Evolutionary conservation across 2,888 invertebrate genomes (phyloP), one percentile per base, ranked within the genome.

Genomic region (Incurvaria masculella): DNA sequence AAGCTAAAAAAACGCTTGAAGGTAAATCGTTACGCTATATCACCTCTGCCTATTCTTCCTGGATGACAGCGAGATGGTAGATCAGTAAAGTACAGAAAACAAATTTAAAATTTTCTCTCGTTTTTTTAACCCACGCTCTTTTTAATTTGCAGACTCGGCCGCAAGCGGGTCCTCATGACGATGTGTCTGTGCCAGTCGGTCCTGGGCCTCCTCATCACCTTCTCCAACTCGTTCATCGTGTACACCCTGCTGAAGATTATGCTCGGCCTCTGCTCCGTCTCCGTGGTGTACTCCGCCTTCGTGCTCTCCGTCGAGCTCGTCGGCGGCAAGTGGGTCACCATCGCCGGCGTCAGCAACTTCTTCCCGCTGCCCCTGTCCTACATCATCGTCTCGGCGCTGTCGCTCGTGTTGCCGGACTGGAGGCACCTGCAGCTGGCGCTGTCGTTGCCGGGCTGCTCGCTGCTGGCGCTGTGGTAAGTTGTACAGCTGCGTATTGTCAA

Each of bases 261-360:
- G 2, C 81, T 89, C 63, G 91, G 91, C 1, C 83, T 87, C 56
- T 86, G 88, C 14, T 89, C 88, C 1, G 89, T 90, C n/a, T 89
- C 90, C 17, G 86, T 91, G 44, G 91, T 91, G 20, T 89, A 90
- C 65, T 86, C 89, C 38, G 89, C 88, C 21, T 88, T 91, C 57
- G 90, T 91, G 5, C 72, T 91, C 27, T 85, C 88, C 33, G 88
- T 90, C 57, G 91, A 91, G 65, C 72, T 89, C 48, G 89, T 90
- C 3, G 89, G 88, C 39, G 89, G 89, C 2, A 85, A 87, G 56
- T 89, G 89, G 89, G 81, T 89, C 52, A 89, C 89, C 2, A 85
- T 90, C 49, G 86, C 89, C 2, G 91, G 91, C 48, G 88, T 91
- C 51, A 88, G 88, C 57, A 90, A 89, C 66, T 81, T 90, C 59